Evolutionary conservation across 2,113 vertebrate genomes (phyloP), one percentile per base, ranked within the genome.

Genomic region (Balaenoptera acutorostrata): DNA sequence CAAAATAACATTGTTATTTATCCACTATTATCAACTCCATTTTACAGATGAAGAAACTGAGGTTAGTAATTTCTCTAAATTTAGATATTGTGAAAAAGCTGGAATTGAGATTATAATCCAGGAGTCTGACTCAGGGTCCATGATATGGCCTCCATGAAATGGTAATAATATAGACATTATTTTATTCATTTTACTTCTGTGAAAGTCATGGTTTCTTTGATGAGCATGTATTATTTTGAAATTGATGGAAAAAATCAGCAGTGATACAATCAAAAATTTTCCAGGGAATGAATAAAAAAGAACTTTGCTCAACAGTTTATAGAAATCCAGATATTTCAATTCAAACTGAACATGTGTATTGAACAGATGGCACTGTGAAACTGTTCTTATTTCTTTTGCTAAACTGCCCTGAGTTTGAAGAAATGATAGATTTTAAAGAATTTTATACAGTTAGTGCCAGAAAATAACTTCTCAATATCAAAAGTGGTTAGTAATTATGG

Each of bases 371-470:
- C 36, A 86, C 36, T 74, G 80, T 63, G 46, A 97, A 95, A 91
- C 20, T 78, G 5, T 90, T 88, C 61, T 31, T 86, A 55, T 64
- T 94, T 96, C 77, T 89, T 31, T 96, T 87, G 63, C 31, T 95
- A 61, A 95, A 86, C 31, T 87, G 2, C 5, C 31, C 52, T 75
- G 59, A 90, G 29, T 96, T 96, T 96, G 63, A 95, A 95, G 86
- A 97, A 97, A 93, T 92, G 80, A 83, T 96, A 80, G 49, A 83
- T 89, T 97, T 97, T 83, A 96, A 93, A 91, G 23, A 87, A 92
- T 92, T 52, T 52, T 86, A 57, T 52, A 39, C 2, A 83, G 18
- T 15, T 36, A 33, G 82, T 93, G 64, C 25, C 68, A 95, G 72
- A 93, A 97, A 95, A 97, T 94, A 7, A 71, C 89, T 46, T 86